Base-by-base conservation (phyloP, 2,113 vertebrate genomes). In the Brachionichthys hirsutus region DNA sequence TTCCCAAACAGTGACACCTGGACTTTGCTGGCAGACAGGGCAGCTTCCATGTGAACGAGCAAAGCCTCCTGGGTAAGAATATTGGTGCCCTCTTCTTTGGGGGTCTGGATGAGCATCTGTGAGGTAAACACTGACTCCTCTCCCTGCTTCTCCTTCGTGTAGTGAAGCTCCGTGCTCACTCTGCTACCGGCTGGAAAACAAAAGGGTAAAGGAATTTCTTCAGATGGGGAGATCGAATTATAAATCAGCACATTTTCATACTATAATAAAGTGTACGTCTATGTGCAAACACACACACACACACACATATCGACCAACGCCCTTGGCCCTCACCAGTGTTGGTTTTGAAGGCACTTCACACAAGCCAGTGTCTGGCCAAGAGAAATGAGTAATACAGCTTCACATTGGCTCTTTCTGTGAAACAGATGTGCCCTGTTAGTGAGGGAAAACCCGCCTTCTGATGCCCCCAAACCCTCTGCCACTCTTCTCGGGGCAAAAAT, bases 1-100 rank as follows among this genome's bases (percentile, higher is more conserved):
- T 99, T 99, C 93, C 97, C 97, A 54, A 96, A 98, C 70, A 98
- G 91, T 0, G 95, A 98, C 82, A 98, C 94, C 85, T 98, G 95
- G 63, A 98, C 95, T 89, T 98, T 98, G 89, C 97, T 98, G 77
- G 97, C 97, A 0, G 93, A 93, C 75, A 96, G 80, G 40, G 97
- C 94, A 0, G 96, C 94, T 83, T 94, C 94, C 87, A 98, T 93
- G 90, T 99, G 97, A 81, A 97, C 93, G 78, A 93, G 84, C 80
- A 98, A 92, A 30, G 94, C 94, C 65, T 97, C 94, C 34, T 94
- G 91, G 12, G 94, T 99, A 77, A 99, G 94, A 87, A 98, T 85
- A 62, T 93, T 93, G 50, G 92, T 92, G 56, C 95, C 95, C 49
- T 94, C 93, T 74, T 65, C 91, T 85, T 92, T 95, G 0, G 95